phyloP scores from a whole-genome alignment of 2,888 invertebrate species.

The Flexamia atlantica region DNA sequence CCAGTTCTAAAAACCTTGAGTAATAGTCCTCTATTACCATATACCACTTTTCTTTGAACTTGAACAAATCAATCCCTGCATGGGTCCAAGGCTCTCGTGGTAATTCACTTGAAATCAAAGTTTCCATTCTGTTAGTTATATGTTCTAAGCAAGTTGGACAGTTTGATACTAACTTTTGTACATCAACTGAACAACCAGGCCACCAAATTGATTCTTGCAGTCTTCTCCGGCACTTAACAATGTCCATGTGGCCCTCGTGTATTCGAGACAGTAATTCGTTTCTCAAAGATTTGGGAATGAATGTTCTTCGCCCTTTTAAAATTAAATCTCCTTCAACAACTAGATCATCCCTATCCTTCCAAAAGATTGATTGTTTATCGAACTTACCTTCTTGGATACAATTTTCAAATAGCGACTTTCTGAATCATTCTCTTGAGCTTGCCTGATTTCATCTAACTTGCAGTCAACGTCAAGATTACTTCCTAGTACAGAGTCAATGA shows the following conservation, averaged over 20 bases:
- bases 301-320: neutral
- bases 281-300: neutral
- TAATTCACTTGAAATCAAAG: neutral
- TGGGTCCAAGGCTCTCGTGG: neutral
- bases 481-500: neutral
- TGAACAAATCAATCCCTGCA: neutral
- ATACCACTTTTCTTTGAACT: conserved; percentile 2
- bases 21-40: conserved; percentile 1
- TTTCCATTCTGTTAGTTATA: neutral
- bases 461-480: neutral
- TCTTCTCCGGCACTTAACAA: neutral
- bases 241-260: neutral
- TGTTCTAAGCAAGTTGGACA: conserved; percentile 9
- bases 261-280: neutral
- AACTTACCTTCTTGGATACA: neutral
- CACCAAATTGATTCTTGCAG: neutral
- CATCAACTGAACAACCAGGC: conserved; percentile 10
- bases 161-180: neutral
- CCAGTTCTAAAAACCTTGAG: conserved; percentile 2
- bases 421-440: neutral
- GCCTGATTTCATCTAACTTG: neutral
- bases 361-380: conserved; percentile 8
- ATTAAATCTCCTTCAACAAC: neutral
- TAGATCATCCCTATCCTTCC: conserved; percentile 8
- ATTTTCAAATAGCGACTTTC: neutral